Conservation (phyloP, 2,888 invertebrate genomes). For the Neoscelio sp. region DNA sequence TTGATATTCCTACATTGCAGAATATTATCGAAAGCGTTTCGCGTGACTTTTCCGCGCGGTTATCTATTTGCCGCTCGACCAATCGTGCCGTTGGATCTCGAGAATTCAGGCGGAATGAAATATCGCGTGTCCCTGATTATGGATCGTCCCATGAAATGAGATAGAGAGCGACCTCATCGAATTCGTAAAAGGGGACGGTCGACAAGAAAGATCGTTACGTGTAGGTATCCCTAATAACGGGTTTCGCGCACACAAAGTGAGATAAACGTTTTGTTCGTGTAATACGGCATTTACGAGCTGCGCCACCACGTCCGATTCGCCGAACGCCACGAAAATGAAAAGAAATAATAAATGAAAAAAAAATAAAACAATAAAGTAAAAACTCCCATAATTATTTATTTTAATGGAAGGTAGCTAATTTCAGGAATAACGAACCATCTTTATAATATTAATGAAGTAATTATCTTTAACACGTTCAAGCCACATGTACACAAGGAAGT, state of each 20-base stretch:
- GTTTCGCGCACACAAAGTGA: slow-evolving; percentile 58
- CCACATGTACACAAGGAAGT: too few species aligned
- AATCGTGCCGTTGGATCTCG: slow-evolving; percentile 73
- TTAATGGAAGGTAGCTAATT: too few species aligned
- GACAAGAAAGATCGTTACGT: slow-evolving; percentile 68
- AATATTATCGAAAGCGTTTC: slow-evolving; percentile 70
- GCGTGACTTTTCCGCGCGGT: slow-evolving; percentile 78
- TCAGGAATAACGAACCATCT: too few species aligned
- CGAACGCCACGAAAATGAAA: slow-evolving; percentile 36
- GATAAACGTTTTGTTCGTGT: slow-evolving; percentile 67
- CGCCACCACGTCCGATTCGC: slow-evolving; percentile 38
- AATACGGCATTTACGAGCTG: slow-evolving; percentile 56
- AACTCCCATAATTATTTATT: too few species aligned
- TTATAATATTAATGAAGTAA: too few species aligned
- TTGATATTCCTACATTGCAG: slow-evolving; percentile 52
- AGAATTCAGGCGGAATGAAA: slow-evolving; percentile 76
- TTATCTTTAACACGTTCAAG: too few species aligned
- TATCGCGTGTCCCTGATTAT: slow-evolving; percentile 80
- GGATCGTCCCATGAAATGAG: slow-evolving; percentile 72
- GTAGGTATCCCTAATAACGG: slow-evolving; percentile 61
- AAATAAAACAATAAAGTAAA: too few species aligned
- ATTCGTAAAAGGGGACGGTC: slow-evolving; percentile 62
- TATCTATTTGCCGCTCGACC: slow-evolving; percentile 73
- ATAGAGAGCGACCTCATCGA: slow-evolving; percentile 63
- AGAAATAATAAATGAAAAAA: slow-evolving; percentile 4